Evolutionary conservation across 2,113 vertebrate genomes (phyloP).

Genomic region (Paramisgurnus dabryanus): DNA sequence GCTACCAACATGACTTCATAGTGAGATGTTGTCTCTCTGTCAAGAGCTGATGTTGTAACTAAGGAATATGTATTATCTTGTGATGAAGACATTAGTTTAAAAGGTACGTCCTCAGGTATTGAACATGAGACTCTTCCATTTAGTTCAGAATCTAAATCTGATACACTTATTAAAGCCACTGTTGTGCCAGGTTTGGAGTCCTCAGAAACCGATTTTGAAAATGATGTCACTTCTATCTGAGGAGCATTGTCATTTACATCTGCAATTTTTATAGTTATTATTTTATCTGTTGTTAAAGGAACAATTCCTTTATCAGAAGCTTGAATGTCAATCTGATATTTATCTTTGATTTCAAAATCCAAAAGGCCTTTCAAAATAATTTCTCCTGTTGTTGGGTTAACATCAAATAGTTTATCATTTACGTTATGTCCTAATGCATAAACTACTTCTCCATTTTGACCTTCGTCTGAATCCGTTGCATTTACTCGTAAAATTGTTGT

Average conservation of each 20-base stretch:
- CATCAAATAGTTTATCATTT: conserved; percentile 51
- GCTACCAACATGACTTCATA: conserved; percentile 66
- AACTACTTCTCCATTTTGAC: conserved; percentile 63
- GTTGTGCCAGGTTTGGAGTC: conserved; percentile 64
- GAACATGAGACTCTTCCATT: conserved; percentile 72
- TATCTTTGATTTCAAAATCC: conserved; percentile 67
- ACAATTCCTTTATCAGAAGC: conserved; percentile 63
- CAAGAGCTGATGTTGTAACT: conserved; percentile 58
- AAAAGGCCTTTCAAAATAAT: conserved; percentile 61
- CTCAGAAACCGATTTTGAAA: conserved; percentile 78
- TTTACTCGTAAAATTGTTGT: conserved; percentile 62
- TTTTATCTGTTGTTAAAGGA: conserved; percentile 56
- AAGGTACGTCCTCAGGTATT: conserved; percentile 63
- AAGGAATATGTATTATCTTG: conserved; percentile 65
- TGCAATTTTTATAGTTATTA: conserved; percentile 61
- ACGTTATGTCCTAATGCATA: conserved; percentile 64
- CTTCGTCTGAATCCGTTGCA: conserved; percentile 70
- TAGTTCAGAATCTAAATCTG: conserved; percentile 66
- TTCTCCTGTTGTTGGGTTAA: conserved; percentile 60
- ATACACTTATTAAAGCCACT: conserved; percentile 65
- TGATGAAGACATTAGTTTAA: conserved; percentile 56
- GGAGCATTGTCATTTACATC: conserved; percentile 79
- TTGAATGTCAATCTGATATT: conserved; percentile 67
- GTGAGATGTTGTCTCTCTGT: conserved; percentile 60
- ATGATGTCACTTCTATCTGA: conserved; percentile 83